These are phyloP conservation scores for Scopus umbretta DNA, from an alignment of 2,113 vertebrate genomes.

Conservation along the genomic window DNA sequence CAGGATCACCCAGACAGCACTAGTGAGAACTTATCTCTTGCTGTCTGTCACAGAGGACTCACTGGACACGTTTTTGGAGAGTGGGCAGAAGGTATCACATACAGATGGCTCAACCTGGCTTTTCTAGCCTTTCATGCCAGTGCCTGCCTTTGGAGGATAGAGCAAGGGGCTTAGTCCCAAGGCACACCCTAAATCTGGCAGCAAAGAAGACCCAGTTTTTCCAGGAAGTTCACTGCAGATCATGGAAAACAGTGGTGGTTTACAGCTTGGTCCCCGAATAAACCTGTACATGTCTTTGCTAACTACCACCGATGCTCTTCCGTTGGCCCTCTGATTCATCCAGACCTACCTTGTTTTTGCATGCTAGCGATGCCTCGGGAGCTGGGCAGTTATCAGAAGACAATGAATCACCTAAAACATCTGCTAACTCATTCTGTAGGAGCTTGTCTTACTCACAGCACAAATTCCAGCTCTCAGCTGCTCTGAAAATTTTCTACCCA, in stretches of 20 bases:
- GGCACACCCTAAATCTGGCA: not conserved
- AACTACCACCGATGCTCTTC: not conserved
- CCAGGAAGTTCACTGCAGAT: not conserved
- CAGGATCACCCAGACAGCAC: not conserved
- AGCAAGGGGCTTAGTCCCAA: not conserved
- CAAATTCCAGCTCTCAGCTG: not conserved
- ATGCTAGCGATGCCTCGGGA: not conserved
- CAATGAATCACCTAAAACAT: constrained; percentile 39
- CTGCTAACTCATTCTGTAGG: not conserved
- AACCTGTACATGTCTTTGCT: not conserved
- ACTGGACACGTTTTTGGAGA: not conserved
- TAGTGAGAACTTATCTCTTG: not conserved
- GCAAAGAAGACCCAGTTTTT: not conserved
- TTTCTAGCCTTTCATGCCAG: not conserved
- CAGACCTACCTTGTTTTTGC: constrained; percentile 10
- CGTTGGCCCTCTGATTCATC: not conserved
- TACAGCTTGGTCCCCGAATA: not conserved
- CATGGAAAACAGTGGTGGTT: not conserved
- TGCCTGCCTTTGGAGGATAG: not conserved
- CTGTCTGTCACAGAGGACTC: not conserved
- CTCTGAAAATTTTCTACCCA: not conserved
- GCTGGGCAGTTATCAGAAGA: constrained; percentile 28
- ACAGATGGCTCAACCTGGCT: not conserved
- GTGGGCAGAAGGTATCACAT: not conserved
- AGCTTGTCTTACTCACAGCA: not conserved